A percentile compares a stretch with the other conserved stretches of the same genome.
phyloP scores from a whole-genome alignment of 2,888 invertebrate genomes.

The Shargacucullia verbasci region DNA sequence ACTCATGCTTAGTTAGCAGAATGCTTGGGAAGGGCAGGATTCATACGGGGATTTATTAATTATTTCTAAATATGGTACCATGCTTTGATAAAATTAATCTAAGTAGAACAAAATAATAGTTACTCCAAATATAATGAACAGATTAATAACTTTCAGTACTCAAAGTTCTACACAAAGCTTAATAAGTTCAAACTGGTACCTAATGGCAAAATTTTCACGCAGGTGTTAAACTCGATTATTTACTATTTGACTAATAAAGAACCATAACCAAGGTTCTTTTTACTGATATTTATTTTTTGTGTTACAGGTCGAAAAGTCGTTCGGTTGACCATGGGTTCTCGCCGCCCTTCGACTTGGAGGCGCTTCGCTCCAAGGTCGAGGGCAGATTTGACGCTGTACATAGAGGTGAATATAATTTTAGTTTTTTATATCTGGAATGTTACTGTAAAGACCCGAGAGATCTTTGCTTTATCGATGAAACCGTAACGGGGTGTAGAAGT shows the following conservation, averaged over 20 bases:
- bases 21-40: conserved; percentile 11
- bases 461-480: too few species aligned
- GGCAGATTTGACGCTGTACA: conserved; percentile 94
- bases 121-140: too few species aligned
- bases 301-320: conserved; percentile 96
- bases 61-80: neutral
- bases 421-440: conserved; percentile 11
- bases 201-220: neutral
- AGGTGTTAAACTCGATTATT: neutral
- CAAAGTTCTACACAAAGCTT: too few species aligned
- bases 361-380: conserved; percentile 95
- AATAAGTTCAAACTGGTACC: too few species aligned
- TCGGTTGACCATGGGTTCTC: conserved; percentile 97
- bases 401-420: conserved; percentile 79
- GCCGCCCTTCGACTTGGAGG: conserved; percentile 95
- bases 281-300: conserved; percentile 36
- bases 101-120: too few species aligned
- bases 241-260: neutral
- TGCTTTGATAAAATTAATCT: neutral
- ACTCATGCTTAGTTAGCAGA: conserved; percentile 15
- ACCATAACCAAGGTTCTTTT: neutral
- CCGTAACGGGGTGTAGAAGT: too few species aligned
- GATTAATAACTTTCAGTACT: too few species aligned
- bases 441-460: conserved; percentile 3
- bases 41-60: neutral